Percentiles rank a stretch among this genome's conserved stretches.
These are phyloP conservation scores for Catostomus latipinnis DNA, from an alignment of 2,797 vertebrate species.

Conservation along the genomic window DNA sequence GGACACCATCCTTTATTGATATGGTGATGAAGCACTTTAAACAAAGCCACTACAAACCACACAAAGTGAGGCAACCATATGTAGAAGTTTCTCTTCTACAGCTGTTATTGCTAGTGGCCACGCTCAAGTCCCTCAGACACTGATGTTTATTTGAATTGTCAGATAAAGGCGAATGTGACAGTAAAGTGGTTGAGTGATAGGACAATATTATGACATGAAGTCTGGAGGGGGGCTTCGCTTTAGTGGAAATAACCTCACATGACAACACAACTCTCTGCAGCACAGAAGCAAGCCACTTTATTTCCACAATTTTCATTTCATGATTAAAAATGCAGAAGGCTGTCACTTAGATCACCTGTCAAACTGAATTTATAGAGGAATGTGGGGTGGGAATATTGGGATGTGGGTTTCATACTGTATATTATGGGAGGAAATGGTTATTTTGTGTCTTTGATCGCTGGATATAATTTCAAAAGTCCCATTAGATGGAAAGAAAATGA, in stretches of 20 bases:
- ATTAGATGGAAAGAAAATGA: background rate
- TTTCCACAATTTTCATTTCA: no score
- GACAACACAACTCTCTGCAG: no score
- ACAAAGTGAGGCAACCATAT: slow-evolving; percentile 9
- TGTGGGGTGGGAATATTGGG: background rate
- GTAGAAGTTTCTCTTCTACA: background rate
- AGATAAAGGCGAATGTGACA: background rate
- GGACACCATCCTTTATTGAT: slow-evolving; percentile 43
- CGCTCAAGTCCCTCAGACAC: background rate
- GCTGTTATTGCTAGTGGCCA: background rate
- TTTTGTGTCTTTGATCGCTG: background rate
- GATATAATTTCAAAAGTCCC: background rate
- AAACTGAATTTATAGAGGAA: background rate
- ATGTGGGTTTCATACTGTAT: background rate
- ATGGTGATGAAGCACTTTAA: slow-evolving; percentile 36
- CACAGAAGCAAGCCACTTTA: background rate
- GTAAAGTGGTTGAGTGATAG: background rate
- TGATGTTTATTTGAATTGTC: slow-evolving; percentile 1
- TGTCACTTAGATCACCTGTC: background rate
- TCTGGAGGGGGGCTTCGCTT: background rate
- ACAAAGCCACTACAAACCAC: slow-evolving; percentile 11
- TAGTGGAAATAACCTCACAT: background rate
- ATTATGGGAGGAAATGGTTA: no score
- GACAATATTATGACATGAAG: slow-evolving; percentile 19
- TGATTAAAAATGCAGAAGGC: no score